Evolutionary conservation across 2,888 invertebrate genomes (phyloP), one percentile per base, ranked within the genome.

Genomic region (Venusia cambrica): DNA sequence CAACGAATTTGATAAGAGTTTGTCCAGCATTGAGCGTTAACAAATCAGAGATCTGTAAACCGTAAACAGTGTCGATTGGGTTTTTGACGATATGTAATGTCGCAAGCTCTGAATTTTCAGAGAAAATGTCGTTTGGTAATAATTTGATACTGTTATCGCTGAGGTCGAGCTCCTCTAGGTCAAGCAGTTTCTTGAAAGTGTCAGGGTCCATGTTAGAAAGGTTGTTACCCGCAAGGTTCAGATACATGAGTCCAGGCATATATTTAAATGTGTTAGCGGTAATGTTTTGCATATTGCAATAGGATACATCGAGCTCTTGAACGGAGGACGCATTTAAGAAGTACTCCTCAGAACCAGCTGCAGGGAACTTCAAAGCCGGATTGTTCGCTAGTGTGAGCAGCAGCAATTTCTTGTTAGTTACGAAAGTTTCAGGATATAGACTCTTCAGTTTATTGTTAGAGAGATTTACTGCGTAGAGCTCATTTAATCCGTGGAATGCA

Each of bases 81-180:
- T 93, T 93, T 52, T 92, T 91, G 62, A 92, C 90, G 50, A 93
- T 80, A 54, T 91, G 89, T 7, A 95, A 89, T 2, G 90, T 92
- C 28, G 91, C 90, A 28, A 95, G 74, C 44, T 91, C 89, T 13
- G 76, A 80, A 39, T 92, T 94, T 38, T 89, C 89, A 3, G 90
- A 88, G 67, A 94, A 93, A 16, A 93, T 77, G 5, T 90, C 89
- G 4, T 83, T 70, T 0, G 92, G 91, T 26, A 95, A 73, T 2
- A 88, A 87, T 45, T 81, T 88, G 13, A 95, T 87, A 3, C 88
- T 80, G 62, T 95, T 95, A 48, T 91, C 89, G 7, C 93, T 92
- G 4, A 95, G 75, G 58, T 93, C 92, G 12, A 95, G 71, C 57
- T 94, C 93, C 62, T 92, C 91, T 32, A 95, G 87, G 25, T 90